phyloP scores from a whole-genome alignment of 2,888 invertebrate genomes.

The Panopea generosa region DNA sequence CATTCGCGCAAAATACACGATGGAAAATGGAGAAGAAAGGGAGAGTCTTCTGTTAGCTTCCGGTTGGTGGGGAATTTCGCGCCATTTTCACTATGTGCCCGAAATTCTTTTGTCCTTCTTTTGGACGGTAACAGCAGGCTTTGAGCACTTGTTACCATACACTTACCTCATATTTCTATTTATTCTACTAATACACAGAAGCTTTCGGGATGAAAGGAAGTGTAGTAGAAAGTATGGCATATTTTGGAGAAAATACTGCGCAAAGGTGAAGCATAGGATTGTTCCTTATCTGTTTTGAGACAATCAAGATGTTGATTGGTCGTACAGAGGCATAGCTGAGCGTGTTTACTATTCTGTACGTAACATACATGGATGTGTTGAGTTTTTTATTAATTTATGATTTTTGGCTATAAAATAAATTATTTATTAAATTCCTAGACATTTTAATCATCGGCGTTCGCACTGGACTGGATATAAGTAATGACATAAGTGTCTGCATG shows the following conservation, averaged over 20 bases:
- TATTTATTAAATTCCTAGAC: too few relatives aligned
- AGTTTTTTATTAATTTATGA: too few relatives aligned
- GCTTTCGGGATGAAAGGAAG: conserved; percentile 87
- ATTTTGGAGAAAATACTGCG: conserved; percentile 87
- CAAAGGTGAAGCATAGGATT: conserved; percentile 86
- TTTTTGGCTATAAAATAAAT: too few relatives aligned
- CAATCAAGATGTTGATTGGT: too few relatives aligned
- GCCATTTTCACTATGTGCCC: conserved; percentile 88
- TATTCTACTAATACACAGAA: conserved; percentile 86
- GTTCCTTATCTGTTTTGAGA: conserved; percentile 87
- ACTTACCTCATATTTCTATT: conserved; percentile 86
- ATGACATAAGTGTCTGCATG: too few relatives aligned
- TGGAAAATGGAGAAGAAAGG: conserved; percentile 82
- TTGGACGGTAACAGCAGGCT: conserved; percentile 86
- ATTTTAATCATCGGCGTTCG: too few relatives aligned
- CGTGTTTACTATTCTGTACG: too few relatives aligned
- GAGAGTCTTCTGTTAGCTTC: conserved; percentile 86
- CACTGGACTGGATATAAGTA: too few relatives aligned
- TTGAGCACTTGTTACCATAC: conserved; percentile 86
- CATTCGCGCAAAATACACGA: conserved; percentile 82
- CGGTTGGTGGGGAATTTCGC: conserved; percentile 88
- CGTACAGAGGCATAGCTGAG: too few relatives aligned
- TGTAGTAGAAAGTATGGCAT: conserved; percentile 87
- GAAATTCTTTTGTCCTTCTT: conserved; percentile 87
- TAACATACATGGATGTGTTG: too few relatives aligned